Percentiles rank a stretch among this genome's conserved stretches.
phyloP scores from a whole-genome alignment of 2,888 invertebrate species.

The Drosophila conformis region DNA sequence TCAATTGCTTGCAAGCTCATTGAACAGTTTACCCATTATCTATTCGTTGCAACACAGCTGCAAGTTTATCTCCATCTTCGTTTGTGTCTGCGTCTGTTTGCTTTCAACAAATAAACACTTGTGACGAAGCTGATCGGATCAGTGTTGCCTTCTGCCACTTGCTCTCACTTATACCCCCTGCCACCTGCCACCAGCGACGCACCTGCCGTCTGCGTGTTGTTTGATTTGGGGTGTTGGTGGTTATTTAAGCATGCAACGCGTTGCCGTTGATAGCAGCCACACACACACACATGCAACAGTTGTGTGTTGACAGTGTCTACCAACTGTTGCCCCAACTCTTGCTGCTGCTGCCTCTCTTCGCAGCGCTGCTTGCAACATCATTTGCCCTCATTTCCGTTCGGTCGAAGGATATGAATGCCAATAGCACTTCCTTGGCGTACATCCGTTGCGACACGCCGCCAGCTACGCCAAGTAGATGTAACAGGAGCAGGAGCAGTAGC shows the following conservation, averaged over 20 bases:
- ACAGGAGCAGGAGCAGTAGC: neutral
- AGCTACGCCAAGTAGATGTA: conserved; percentile 11
- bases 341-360: neutral
- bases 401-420: conserved; percentile 76
- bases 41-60: conserved; percentile 37
- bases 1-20: conserved; percentile 71
- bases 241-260: conserved; percentile 67
- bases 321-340: neutral
- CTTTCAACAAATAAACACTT: conserved; percentile 75
- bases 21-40: conserved; percentile 69
- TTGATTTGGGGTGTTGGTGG: conserved; percentile 45
- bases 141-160: conserved; percentile 26
- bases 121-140: conserved; percentile 69
- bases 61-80: conserved; percentile 36
- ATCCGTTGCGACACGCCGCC: conserved; percentile 68
- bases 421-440: conserved; percentile 75
- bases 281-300: conserved; percentile 70
- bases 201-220: conserved; percentile 37
- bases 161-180: neutral
- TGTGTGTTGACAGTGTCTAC: conserved; percentile 57
- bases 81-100: conserved; percentile 41
- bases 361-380: conserved; percentile 54
- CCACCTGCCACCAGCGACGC: conserved; percentile 9
- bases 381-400: conserved; percentile 66
- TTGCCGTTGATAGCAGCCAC: conserved; percentile 28